Percentiles rank a stretch among this genome's conserved stretches.
phyloP scores from a whole-genome alignment of 2,797 vertebrate species.

The Thripadectes ignobilis region DNA sequence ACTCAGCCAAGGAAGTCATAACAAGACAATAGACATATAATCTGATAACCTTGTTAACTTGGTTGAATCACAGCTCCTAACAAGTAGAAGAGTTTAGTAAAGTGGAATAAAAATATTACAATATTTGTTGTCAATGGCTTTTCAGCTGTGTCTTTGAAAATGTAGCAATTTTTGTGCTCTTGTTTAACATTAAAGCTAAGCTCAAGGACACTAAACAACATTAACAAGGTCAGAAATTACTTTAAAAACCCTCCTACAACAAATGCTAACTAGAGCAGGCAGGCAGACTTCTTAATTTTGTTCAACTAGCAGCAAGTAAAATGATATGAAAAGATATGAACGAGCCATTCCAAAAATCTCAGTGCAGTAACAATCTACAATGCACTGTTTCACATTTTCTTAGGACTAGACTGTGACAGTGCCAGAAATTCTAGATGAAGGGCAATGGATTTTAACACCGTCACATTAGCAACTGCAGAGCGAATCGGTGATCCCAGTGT shows the following conservation, averaged over 20 bases:
- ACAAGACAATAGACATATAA: constrained; percentile 69
- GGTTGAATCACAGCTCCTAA: constrained; percentile 62
- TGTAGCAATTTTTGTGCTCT: constrained; percentile 67
- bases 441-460: not conserved
- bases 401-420: not conserved
- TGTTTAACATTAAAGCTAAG: constrained; percentile 75
- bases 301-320: constrained; percentile 38
- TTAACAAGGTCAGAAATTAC: constrained; percentile 76
- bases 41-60: constrained; percentile 76
- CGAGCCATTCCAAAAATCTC: constrained; percentile 1
- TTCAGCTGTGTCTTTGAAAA: constrained; percentile 63
- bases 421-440: not conserved
- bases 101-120: constrained; percentile 66
- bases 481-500: not conserved
- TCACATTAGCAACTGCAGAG: not conserved
- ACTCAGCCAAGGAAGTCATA: constrained; percentile 62
- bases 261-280: constrained; percentile 23
- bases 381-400: not conserved
- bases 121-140: constrained; percentile 62
- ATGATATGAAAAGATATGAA: not conserved
- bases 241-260: not conserved
- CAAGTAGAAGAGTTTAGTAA: constrained; percentile 58
- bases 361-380: not conserved
- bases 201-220: constrained; percentile 78
- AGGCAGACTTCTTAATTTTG: constrained; percentile 28